Evolutionary conservation across 2,888 invertebrate species (phyloP).

Genomic region (Argyresthia albistria): DNA sequence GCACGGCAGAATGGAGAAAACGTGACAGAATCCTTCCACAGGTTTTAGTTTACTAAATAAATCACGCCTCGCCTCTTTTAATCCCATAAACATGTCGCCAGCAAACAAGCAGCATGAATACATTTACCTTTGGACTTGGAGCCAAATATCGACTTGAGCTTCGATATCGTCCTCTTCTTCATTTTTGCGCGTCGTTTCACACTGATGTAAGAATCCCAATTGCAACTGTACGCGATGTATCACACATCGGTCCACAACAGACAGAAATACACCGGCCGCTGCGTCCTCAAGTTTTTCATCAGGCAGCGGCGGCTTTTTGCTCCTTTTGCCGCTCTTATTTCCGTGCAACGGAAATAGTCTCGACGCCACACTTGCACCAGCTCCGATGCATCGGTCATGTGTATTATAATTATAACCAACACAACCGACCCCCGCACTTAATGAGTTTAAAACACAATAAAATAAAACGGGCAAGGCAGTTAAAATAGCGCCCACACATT

Average conservation of each 20-base stretch:
- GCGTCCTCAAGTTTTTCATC: slow-evolving; percentile 62
- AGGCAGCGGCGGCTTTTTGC: slow-evolving; percentile 60
- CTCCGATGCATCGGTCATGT: slow-evolving; percentile 55
- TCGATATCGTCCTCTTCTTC: slow-evolving; percentile 64
- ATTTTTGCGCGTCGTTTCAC: slow-evolving; percentile 24
- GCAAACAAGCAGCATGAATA: neutral
- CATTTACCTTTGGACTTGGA: slow-evolving; percentile 53
- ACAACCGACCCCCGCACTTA: slow-evolving; percentile 16
- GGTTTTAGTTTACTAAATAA: slow-evolving; percentile 12
- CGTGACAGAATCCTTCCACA: slow-evolving; percentile 18
- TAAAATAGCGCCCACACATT: slow-evolving; percentile 3
- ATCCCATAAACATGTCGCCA: neutral
- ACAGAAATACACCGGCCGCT: slow-evolving; percentile 62
- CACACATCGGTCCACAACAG: slow-evolving; percentile 50
- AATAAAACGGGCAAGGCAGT: neutral
- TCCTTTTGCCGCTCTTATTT: slow-evolving; percentile 71
- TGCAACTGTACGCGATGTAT: slow-evolving; percentile 13
- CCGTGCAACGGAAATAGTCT: slow-evolving; percentile 71
- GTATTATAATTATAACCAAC: slow-evolving; percentile 16
- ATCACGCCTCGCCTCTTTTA: neutral
- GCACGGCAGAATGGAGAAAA: too few relatives aligned
- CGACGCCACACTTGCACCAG: slow-evolving; percentile 63
- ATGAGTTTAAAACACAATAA: slow-evolving; percentile 9
- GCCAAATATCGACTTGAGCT: slow-evolving; percentile 58
- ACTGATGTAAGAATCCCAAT: slow-evolving; percentile 19